phyloP scores from a whole-genome alignment of 2,888 invertebrate genomes.

The Odontomyia ornata region DNA sequence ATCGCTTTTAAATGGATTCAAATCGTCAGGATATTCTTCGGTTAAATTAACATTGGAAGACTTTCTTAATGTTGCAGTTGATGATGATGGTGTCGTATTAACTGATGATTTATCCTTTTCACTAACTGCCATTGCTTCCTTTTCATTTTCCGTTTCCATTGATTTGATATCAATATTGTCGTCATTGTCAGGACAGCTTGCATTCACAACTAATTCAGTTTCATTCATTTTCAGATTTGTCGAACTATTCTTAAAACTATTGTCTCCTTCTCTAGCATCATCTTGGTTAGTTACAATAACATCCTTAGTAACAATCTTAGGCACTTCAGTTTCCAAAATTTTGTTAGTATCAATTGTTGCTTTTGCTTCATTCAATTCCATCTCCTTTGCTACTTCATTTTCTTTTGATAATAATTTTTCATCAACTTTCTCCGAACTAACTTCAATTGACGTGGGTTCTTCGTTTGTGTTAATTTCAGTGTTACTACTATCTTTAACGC shows the following conservation, averaged over 20 bases:
- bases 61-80: neutral
- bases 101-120: neutral
- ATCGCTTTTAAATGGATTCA: conserved; percentile 86
- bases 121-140: neutral
- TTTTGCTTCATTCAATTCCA: neutral
- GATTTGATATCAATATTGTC: conserved; percentile 38
- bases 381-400: conserved; percentile 2
- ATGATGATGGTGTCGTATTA: conserved; percentile 10
- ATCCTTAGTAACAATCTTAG: conserved; percentile 42
- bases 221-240: conserved; percentile 19
- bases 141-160: conserved; percentile 43
- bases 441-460: conserved; percentile 16
- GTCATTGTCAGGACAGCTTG: conserved; percentile 27
- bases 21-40: conserved; percentile 74
- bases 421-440: conserved; percentile 23
- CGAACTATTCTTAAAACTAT: conserved; percentile 40
- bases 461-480: conserved; percentile 36
- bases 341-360: neutral
- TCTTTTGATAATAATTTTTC: conserved; percentile 4
- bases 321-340: conserved; percentile 47
- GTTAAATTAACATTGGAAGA: conserved; percentile 13
- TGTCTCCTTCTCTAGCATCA: conserved; percentile 26
- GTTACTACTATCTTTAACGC: neutral
- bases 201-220: conserved; percentile 39
- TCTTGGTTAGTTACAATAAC: conserved; percentile 6